Conservation (phyloP, 2,113 vertebrate genomes). For the Otus sunia region DNA sequence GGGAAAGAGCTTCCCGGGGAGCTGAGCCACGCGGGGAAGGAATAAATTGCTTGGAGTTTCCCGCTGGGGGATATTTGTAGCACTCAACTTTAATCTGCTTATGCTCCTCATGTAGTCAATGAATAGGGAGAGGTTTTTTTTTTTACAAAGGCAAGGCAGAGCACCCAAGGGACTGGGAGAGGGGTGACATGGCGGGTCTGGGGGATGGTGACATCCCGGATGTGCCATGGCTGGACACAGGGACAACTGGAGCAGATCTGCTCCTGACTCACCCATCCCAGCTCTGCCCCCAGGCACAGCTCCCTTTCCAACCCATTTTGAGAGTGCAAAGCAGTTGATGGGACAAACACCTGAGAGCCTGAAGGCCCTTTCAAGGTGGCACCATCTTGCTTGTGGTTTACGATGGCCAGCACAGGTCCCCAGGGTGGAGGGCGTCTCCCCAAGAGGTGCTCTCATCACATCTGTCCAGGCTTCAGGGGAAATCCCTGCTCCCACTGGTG, state of each 20-base stretch:
- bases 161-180: neutral
- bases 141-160: neutral
- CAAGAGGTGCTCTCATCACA: neutral
- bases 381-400: neutral
- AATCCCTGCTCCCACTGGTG: neutral
- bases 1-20: neutral
- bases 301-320: neutral
- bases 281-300: neutral
- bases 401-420: neutral
- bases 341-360: neutral
- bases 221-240: fast-evolving
- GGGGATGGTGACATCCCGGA: neutral
- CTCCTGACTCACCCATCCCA: neutral
- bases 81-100: neutral
- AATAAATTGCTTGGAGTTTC: neutral
- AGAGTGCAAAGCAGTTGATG: neutral
- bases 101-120: neutral
- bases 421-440: neutral
- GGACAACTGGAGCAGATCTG: fast-evolving
- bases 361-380: neutral
- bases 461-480: neutral
- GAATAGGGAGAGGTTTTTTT: neutral
- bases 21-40: neutral
- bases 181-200: fast-evolving
- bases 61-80: neutral